Conservation (phyloP, 2,888 invertebrate species). For the Oligia fasciuncula region DNA sequence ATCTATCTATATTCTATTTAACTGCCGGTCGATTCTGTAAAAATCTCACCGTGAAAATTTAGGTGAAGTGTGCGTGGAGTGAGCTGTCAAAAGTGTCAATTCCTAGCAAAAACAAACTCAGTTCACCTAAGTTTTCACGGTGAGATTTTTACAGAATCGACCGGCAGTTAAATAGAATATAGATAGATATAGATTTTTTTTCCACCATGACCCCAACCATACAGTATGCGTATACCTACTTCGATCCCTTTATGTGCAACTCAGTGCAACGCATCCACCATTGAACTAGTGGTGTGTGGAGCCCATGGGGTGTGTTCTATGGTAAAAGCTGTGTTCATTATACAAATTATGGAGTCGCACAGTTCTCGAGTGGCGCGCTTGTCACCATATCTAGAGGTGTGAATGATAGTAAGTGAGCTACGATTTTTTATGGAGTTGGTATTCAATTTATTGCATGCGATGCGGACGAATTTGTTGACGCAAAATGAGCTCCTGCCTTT, state of each 20-base stretch:
- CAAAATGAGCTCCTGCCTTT: too few species aligned
- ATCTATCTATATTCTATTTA: too few species aligned
- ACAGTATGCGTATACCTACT: background rate
- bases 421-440: slow-evolving; percentile 27
- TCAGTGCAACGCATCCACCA: slow-evolving; percentile 20
- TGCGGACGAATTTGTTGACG: too few species aligned
- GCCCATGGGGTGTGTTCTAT: slow-evolving; percentile 46
- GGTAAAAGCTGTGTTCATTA: slow-evolving; percentile 58
- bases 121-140: too few species aligned
- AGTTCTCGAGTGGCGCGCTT: slow-evolving; percentile 64
- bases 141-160: too few species aligned
- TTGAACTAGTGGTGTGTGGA: slow-evolving; percentile 7
- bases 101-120: too few species aligned
- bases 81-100: too few species aligned
- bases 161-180: background rate
- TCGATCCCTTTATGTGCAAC: slow-evolving; percentile 9
- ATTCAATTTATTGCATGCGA: background rate
- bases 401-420: slow-evolving; percentile 46
- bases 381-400: slow-evolving; percentile 62
- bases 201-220: background rate
- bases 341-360: slow-evolving; percentile 66
- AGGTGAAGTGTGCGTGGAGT: too few species aligned
- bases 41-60: too few species aligned
- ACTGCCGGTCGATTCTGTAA: too few species aligned
- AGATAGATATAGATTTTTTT: background rate